Evolutionary conservation across 92 coral and sea anemone genomes (phyloP).

Genomic region (Hydrozoanthus gracilis): DNA sequence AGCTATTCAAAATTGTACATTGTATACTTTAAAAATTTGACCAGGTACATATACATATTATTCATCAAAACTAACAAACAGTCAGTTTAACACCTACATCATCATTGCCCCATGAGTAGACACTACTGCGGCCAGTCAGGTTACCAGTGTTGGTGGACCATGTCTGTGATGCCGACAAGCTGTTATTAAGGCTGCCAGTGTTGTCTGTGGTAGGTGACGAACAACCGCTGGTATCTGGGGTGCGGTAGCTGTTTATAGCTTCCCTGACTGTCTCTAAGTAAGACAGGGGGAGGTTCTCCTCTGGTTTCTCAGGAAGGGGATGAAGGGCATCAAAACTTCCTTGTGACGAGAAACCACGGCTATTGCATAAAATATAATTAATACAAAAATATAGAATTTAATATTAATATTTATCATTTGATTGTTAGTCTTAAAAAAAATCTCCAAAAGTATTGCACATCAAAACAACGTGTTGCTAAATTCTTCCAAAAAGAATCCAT

Average conservation of each 20-base stretch:
- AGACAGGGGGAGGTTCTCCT: slow-evolving; percentile 90
- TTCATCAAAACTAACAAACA: background rate
- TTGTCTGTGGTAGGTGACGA: slow-evolving; percentile 92
- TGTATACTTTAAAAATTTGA: too few relatives aligned
- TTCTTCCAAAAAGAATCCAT: background rate
- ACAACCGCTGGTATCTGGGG: slow-evolving; percentile 87
- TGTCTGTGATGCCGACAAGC: slow-evolving; percentile 84
- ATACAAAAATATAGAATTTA: background rate
- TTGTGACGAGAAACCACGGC: slow-evolving; percentile 98
- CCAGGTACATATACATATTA: background rate
- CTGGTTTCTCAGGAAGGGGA: slow-evolving; percentile 98
- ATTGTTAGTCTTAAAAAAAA: background rate
- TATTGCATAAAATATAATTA: slow-evolving; percentile 31
- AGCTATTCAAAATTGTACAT: too few relatives aligned
- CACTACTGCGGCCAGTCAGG: slow-evolving; percentile 94
- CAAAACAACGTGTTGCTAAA: too few relatives aligned
- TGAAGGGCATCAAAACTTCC: slow-evolving; percentile 90
- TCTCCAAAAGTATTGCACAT: background rate
- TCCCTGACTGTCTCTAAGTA: slow-evolving; percentile 90
- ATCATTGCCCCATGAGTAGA: slow-evolving; percentile 99
- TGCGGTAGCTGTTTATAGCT: slow-evolving; percentile 80
- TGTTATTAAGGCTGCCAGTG: slow-evolving; percentile 77
- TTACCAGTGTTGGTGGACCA: slow-evolving; percentile 98
- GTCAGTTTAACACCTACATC: slow-evolving; percentile 69
- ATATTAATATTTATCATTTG: background rate